These are phyloP conservation scores for Liopterus haemorrhoidalis DNA, from an alignment of 2,888 invertebrate species.

Conservation along the genomic window DNA sequence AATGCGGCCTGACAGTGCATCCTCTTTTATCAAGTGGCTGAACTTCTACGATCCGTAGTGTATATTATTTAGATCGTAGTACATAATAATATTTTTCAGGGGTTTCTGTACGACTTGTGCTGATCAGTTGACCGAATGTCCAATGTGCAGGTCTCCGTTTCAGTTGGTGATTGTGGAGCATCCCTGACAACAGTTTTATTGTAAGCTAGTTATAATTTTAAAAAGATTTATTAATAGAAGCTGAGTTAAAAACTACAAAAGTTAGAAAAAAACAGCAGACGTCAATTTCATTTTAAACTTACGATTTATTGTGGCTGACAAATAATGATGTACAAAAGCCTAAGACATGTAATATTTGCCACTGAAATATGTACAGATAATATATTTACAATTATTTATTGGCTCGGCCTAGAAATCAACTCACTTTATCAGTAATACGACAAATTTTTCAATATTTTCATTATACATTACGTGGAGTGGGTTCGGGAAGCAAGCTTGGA, in stretches of 20 bases:
- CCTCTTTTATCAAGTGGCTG: too few species aligned
- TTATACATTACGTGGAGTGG: too few species aligned
- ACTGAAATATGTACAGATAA: conserved; percentile 18
- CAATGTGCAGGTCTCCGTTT: conserved; percentile 75
- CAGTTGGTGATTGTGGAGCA: conserved; percentile 47
- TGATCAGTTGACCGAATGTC: conserved; percentile 73
- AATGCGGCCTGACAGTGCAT: too few species aligned
- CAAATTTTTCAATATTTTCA: too few species aligned
- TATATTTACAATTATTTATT: conserved; percentile 29
- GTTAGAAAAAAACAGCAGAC: conserved; percentile 8
- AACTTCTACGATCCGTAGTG: too few species aligned
- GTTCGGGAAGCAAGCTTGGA: too few species aligned
- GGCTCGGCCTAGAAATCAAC: too few species aligned
- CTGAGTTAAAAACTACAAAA: background rate
- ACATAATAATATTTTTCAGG: conserved; percentile 56
- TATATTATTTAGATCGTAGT: too few species aligned
- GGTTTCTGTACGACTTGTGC: conserved; percentile 81
- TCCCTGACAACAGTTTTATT: conserved; percentile 42
- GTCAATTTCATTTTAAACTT: conserved; percentile 1
- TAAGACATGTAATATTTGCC: conserved; percentile 28
- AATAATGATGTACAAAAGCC: conserved; percentile 29
- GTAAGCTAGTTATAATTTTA: background rate
- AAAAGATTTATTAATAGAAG: background rate
- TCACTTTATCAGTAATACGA: too few species aligned
- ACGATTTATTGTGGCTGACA: conserved; percentile 21